A percentile compares a stretch with the other conserved stretches of the same genome.
phyloP scores from a whole-genome alignment of 2,888 invertebrate genomes.

The Aphrophora alni region DNA sequence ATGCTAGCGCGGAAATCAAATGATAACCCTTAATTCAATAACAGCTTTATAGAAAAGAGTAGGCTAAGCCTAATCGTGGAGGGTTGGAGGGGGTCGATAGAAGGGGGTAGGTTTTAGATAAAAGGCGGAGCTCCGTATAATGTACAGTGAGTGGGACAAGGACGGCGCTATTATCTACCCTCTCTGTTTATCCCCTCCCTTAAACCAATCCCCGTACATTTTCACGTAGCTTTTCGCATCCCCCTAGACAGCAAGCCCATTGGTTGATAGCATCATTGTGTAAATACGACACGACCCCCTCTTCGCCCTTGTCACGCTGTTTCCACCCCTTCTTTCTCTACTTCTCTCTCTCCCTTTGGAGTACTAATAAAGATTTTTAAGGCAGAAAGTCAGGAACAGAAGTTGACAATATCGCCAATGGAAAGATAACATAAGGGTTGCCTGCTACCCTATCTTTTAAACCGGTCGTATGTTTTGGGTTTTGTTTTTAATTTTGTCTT shows the following conservation, averaged over 20 bases:
- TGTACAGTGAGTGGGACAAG: background rate
- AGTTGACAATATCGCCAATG: conserved; percentile 37
- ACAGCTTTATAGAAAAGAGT: conserved; percentile 59
- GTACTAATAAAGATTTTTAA: conserved; percentile 36
- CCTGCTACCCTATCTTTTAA: background rate
- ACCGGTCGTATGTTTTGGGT: background rate
- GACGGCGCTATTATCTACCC: background rate
- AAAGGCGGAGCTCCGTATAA: conserved; percentile 56
- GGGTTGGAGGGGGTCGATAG: conserved; percentile 47
- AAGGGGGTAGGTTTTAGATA: conserved; percentile 56
- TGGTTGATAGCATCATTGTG: conserved; percentile 36
- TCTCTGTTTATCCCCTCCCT: conserved; percentile 9
- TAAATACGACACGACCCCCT: conserved; percentile 9
- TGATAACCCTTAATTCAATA: conserved; percentile 83
- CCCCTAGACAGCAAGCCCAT: conserved; percentile 57
- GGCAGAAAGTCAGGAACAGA: conserved; percentile 7
- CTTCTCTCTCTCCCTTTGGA: conserved; percentile 12
- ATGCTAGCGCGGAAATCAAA: conserved; percentile 65
- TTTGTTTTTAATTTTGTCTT: background rate
- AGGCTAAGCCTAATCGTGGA: conserved; percentile 55
- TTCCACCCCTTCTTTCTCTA: background rate
- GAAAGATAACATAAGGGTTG: conserved; percentile 32
- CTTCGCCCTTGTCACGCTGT: conserved; percentile 9
- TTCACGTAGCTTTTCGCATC: conserved; percentile 46
- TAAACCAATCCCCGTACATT: conserved; percentile 25